Base-by-base conservation (phyloP, 2,888 invertebrate species). In the Drosophila antonietae region DNA sequence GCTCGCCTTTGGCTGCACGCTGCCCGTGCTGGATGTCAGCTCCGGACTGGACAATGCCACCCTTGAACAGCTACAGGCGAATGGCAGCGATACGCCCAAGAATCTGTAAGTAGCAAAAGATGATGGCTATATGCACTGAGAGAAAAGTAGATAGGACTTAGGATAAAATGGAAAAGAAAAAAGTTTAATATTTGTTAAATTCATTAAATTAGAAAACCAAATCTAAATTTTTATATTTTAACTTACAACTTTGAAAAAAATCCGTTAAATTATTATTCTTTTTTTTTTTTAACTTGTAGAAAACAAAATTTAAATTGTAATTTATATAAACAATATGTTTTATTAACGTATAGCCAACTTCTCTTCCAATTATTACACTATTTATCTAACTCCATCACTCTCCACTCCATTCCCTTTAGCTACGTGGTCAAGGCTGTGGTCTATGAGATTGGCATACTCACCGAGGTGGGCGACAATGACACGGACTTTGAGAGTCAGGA, bases 361-460 rank as follows among this genome's bases (percentile, higher is more conserved):
- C 20, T 20, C 1, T 20, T 20, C 2, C 20, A 23, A 23, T 23
- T 23, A 4, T 23, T 23, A 0, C 4, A 0, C 0, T 23, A 23
- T 28, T 7, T 51, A 2, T 9, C 9, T 52, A 20, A 53, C 15
- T 23, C 1, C 8, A 23, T 5, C 9, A n/a, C 18, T 10, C 33
- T 12, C 12, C 15, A 41, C 12, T 20, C 43, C 5, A 18, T 1
- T 2, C 2, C 9, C 5, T 23, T 41, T 70, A 95, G 94, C 73
- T 94, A 94, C 73, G 93, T 95, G 15, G 94, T 95, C 64, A 94
- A 93, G 81, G 94, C 94, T 0, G 93, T 94, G 7, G 94, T 94
- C 43, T 95, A 95, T 77, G 95, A 95, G 92, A 93, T 95, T 77
- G 95, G 95, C 64, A 94, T 95, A 75, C 91, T 95, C 37, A 94